Conservation (phyloP, 2,888 invertebrate species). For the Zhuqinia jingwanae region DNA sequence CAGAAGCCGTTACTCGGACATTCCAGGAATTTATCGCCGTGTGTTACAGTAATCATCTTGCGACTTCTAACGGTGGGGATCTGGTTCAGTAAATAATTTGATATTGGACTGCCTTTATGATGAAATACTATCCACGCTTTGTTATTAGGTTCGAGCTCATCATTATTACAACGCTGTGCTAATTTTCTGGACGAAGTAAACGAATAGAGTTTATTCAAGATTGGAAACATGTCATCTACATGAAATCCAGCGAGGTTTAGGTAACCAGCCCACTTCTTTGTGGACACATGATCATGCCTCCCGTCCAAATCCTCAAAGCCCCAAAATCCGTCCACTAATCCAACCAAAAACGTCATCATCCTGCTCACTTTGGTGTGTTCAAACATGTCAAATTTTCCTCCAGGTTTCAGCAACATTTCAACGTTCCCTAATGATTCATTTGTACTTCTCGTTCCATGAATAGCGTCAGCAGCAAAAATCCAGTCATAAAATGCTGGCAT, state of each 20-base stretch:
- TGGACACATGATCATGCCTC: background rate
- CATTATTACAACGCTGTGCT: background rate
- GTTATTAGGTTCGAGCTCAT: background rate
- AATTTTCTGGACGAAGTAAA: too few species aligned
- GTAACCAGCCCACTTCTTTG: background rate
- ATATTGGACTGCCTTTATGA: background rate
- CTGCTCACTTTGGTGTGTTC: slow-evolving; percentile 33
- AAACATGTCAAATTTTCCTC: slow-evolving; percentile 44
- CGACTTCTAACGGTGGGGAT: background rate
- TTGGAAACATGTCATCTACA: background rate
- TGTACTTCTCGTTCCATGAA: slow-evolving; percentile 61
- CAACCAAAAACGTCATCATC: slow-evolving; percentile 16
- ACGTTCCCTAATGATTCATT: slow-evolving; percentile 26
- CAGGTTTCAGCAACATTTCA: slow-evolving; percentile 36
- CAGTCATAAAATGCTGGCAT: slow-evolving; percentile 52
- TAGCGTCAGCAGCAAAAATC: slow-evolving; percentile 33
- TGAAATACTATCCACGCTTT: slow-evolving; percentile 44
- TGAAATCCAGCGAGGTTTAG: background rate
- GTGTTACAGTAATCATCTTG: background rate
- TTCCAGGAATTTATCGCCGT: background rate
- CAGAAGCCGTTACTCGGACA: too few species aligned
- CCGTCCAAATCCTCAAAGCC: slow-evolving; percentile 35
- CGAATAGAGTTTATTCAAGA: background rate
- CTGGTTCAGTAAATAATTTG: background rate
- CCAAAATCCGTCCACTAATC: slow-evolving; percentile 36